Conservation (phyloP, 2,797 vertebrate species). For the Micromesistius poutassou region DNA sequence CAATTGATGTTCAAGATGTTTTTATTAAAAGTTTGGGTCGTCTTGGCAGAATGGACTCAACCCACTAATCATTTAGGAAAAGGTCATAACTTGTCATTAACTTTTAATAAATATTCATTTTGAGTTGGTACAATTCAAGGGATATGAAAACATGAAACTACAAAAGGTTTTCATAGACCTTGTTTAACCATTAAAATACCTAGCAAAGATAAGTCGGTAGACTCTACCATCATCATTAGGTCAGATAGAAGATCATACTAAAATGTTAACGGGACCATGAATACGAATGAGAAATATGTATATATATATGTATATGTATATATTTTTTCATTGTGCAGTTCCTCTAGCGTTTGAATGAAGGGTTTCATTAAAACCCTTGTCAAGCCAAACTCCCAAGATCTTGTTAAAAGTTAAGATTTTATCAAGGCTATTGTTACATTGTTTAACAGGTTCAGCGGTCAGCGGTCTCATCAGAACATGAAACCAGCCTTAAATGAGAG, state of each 20-base stretch:
- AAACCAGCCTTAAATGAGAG: too few species aligned
- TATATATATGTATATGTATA: background rate
- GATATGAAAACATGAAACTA: too few species aligned
- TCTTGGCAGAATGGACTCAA: background rate
- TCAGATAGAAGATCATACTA: background rate
- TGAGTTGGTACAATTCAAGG: background rate
- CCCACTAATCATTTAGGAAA: background rate
- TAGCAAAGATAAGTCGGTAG: background rate
- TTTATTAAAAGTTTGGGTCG: background rate
- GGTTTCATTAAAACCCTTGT: background rate
- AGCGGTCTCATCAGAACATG: too few species aligned
- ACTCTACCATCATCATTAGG: background rate
- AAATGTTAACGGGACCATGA: background rate
- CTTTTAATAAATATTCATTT: background rate
- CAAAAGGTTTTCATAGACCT: too few species aligned
- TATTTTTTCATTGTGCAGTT: background rate
- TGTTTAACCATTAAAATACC: background rate
- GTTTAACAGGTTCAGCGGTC: background rate
- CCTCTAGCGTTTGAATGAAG: too few species aligned
- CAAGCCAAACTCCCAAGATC: background rate
- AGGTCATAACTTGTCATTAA: background rate
- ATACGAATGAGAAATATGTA: background rate
- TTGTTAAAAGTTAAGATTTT: background rate
- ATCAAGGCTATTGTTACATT: background rate
- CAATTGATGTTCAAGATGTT: background rate